Evolutionary conservation across 1,140 invertebrate species (phyloP), one percentile per base, ranked within the genome.

Genomic region (Sycophila sp.): DNA sequence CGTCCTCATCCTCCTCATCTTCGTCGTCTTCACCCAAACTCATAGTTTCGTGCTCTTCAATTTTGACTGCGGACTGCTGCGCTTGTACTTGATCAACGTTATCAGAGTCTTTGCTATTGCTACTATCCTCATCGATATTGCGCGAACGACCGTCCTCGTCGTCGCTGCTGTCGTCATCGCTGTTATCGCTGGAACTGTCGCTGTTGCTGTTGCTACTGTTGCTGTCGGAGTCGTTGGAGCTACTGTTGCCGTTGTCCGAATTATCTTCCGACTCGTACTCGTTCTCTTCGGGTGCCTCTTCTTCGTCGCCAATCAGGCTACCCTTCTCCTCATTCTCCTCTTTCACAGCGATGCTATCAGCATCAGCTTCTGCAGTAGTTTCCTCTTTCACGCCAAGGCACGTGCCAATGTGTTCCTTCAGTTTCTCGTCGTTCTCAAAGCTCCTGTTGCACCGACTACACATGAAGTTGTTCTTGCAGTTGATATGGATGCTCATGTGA

Each of bases 401-500:
- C 1, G 40, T 78, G 1, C 69, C 71, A 49, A 78, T 69, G 53
- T 86, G 86, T 47, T 84, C 78, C 19, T 76, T 71, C 0, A 85
- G 59, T 26, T 81, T 82, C 2, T 83, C 80, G 2, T 82, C 81
- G 7, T 76, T 81, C 8, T 79, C 76, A 13, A 85, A 83, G 59
- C 75, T 83, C n/a, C 76, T 74, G 10, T 83, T 78, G 45, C 82
- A 85, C 7, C 78, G 81, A 22, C 79, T 72, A 69, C 83, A 85
- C 76, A 77, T 74, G 11, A 75, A 72, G 71, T 85, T 80, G 60
- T 78, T 77, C 65, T 83, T 84, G 47, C 85, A 86, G 40, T 87
- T 87, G 28, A 88, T 87, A 74, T 91, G 89, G 38, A 90, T 89
- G 19, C 85, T 86, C 85, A 87, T 88, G 67, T 91, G 89, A 10